These are phyloP conservation scores for Calcarius ornatus DNA, from an alignment of 2,113 vertebrate species.

Conservation along the genomic window DNA sequence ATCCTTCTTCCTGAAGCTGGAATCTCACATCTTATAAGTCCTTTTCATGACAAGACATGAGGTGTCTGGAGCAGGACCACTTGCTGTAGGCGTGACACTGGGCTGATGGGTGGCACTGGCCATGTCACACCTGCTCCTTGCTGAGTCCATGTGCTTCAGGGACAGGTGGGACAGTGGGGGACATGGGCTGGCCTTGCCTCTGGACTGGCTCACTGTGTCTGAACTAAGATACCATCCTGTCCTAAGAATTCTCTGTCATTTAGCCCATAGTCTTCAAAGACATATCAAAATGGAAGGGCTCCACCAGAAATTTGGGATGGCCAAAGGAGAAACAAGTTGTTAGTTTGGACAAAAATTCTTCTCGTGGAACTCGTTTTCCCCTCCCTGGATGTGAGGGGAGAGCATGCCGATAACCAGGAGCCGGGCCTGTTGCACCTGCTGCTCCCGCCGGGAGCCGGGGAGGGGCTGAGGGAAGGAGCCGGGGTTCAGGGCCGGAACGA, in stretches of 20 bases:
- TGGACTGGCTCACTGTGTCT: not conserved
- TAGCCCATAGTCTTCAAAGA: not conserved
- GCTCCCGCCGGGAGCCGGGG: not conserved
- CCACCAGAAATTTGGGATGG: not conserved
- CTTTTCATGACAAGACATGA: not conserved
- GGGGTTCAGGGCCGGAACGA: not conserved
- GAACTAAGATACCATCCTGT: accelerated
- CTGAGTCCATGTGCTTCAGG: not conserved
- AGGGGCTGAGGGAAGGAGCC: not conserved
- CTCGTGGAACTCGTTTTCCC: not conserved
- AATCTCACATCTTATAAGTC: accelerated
- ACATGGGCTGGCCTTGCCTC: not conserved
- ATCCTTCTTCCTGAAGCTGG: not conserved
- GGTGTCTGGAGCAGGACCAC: accelerated
- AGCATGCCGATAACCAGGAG: accelerated
- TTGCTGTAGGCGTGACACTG: not conserved
- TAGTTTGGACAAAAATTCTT: not conserved
- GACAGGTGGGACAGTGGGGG: not conserved
- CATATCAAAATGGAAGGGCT: not conserved
- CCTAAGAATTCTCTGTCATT: not conserved
- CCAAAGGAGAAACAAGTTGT: not conserved
- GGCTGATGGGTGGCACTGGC: accelerated
- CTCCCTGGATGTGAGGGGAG: too few species aligned
- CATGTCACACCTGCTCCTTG: not conserved
- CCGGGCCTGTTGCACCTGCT: not conserved